Evolutionary conservation across 2,797 vertebrate genomes (phyloP).

Genomic region (Agapornis canus): DNA sequence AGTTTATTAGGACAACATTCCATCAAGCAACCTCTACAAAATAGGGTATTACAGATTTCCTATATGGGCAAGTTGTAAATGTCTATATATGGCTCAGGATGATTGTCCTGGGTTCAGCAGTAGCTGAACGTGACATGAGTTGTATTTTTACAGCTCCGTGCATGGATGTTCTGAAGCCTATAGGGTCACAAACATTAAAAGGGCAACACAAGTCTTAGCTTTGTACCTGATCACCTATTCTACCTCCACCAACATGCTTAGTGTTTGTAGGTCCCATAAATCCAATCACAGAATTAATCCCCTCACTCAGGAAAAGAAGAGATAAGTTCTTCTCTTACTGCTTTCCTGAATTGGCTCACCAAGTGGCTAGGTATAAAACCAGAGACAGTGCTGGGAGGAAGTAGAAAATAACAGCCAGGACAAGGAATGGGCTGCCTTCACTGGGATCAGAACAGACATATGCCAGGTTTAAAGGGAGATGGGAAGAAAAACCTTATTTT

Average conservation of each 20-base stretch:
- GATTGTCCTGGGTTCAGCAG: neutral
- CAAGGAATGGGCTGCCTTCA: neutral
- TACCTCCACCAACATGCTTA: neutral
- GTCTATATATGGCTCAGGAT: neutral
- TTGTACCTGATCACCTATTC: neutral
- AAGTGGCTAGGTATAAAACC: accelerated
- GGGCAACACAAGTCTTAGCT: neutral
- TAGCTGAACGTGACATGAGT: neutral
- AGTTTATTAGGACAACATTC: neutral
- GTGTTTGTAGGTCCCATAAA: neutral
- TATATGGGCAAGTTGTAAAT: neutral
- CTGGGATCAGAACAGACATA: accelerated
- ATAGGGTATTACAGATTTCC: neutral
- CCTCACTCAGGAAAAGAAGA: neutral
- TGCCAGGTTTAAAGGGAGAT: neutral
- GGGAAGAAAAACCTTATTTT: neutral
- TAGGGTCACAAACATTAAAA: neutral
- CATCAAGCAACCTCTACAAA: neutral
- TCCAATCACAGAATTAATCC: neutral
- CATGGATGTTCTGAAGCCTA: neutral
- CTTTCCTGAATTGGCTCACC: neutral
- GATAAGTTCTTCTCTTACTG: neutral
- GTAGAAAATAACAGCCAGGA: neutral
- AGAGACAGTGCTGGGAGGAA: neutral
- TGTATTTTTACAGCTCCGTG: neutral